phyloP scores from a whole-genome alignment of 2,113 vertebrate genomes.

The Muscicapa adusta region DNA sequence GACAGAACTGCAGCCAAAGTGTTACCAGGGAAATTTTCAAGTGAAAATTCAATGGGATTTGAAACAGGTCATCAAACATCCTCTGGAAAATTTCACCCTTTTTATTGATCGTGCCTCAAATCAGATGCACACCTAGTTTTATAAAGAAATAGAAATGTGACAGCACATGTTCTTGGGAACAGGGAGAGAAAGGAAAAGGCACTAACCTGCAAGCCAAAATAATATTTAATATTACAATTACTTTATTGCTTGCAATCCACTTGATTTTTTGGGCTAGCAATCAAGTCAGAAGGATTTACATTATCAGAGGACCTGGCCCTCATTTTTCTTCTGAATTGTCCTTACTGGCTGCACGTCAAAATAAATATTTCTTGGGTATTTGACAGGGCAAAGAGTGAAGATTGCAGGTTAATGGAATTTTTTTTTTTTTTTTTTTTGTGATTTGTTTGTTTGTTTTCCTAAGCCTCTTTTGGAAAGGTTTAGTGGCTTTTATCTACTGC shows the following conservation, averaged over 20 bases:
- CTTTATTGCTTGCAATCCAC: background rate
- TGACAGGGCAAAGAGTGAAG: background rate
- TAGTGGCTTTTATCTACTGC: conserved; percentile 27
- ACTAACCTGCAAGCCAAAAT: background rate
- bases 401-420: background rate
- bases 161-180: background rate
- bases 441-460: background rate
- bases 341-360: background rate
- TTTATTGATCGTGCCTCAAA: background rate
- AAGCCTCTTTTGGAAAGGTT: conserved; percentile 29
- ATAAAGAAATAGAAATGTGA: background rate
- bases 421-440: background rate
- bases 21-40: background rate
- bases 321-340: background rate
- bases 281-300: background rate
- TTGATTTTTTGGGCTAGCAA: background rate
- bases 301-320: background rate
- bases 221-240: background rate
- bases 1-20: background rate
- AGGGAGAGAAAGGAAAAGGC: background rate
- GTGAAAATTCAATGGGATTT: background rate
- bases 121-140: background rate
- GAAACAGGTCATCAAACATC: background rate
- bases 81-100: background rate
- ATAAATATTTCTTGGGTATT: background rate